phyloP scores from a whole-genome alignment of 2,797 vertebrate species.

The Argya squamiceps region DNA sequence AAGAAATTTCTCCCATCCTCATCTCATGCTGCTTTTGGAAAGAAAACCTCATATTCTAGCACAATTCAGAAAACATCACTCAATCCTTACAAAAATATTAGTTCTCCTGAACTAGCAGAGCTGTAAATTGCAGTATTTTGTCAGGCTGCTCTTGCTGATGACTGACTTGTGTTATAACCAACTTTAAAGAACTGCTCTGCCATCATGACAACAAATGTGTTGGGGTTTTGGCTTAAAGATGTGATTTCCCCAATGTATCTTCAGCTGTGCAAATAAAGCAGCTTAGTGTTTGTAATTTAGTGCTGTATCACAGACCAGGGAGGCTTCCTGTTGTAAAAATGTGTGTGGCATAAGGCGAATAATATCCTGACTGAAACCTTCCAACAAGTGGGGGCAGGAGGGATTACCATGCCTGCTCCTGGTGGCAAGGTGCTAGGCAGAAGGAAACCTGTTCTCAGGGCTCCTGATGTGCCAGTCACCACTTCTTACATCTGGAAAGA shows the following conservation, averaged over 20 bases:
- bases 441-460: not conserved
- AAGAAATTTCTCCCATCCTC: not conserved
- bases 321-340: not conserved
- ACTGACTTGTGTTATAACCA: conserved; percentile 5
- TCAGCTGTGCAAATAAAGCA: conserved; percentile 40
- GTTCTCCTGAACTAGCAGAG: not conserved
- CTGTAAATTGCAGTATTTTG: conserved; percentile 50
- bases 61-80: not conserved
- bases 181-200: conserved; percentile 1
- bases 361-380: not conserved
- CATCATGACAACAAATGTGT: not conserved
- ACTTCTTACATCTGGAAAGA: not conserved
- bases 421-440: not conserved
- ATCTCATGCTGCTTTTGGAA: not conserved
- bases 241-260: not conserved
- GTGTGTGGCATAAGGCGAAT: not conserved
- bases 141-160: conserved; percentile 2
- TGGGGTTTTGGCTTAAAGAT: conserved; percentile 3
- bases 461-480: not conserved
- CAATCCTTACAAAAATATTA: conserved; percentile 21
- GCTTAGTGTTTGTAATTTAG: not conserved
- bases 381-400: not conserved
- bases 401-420: not conserved
- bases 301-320: not conserved
- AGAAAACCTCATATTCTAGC: not conserved